Conservation (phyloP, 2,888 invertebrate genomes). For the Tolmerus cingulatus region DNA sequence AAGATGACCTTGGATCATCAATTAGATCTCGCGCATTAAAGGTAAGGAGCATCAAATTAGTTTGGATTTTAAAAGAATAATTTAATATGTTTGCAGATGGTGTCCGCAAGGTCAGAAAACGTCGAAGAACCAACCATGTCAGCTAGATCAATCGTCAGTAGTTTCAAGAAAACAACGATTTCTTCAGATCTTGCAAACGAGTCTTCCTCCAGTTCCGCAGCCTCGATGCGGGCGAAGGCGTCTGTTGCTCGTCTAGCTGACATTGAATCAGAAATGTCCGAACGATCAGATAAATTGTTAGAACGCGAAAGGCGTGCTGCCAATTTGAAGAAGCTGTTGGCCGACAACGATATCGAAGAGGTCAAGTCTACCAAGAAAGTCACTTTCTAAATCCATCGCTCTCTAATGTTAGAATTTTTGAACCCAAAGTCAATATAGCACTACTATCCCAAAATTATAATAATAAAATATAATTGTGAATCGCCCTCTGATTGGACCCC, state of each 20-base stretch:
- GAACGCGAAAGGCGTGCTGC: conserved; percentile 76
- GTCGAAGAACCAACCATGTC: conserved; percentile 19
- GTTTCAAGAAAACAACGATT: conserved; percentile 73
- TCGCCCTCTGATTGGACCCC: background rate
- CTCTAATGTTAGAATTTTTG: background rate
- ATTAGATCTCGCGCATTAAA: conserved; percentile 65
- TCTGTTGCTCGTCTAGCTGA: conserved; percentile 74
- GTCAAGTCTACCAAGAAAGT: conserved; percentile 28
- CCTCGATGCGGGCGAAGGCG: conserved; percentile 71
- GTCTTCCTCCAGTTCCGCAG: conserved; percentile 63
- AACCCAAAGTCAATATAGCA: background rate
- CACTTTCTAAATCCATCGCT: conserved; percentile 21
- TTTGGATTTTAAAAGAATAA: conserved; percentile 48
- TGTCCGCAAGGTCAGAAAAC: conserved; percentile 25
- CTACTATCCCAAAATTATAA: background rate
- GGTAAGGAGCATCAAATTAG: conserved; percentile 30
- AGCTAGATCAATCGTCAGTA: conserved; percentile 60
- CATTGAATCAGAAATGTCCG: conserved; percentile 79
- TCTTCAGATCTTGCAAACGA: conserved; percentile 50
- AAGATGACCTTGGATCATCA: conserved; percentile 67
- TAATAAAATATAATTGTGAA: background rate
- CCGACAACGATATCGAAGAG: conserved; percentile 65
- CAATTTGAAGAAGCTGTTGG: conserved; percentile 74
- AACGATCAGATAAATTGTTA: conserved; percentile 73
- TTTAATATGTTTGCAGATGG: conserved; percentile 34